Conservation (phyloP, 2,888 invertebrate genomes). For the Arctia plantaginis region DNA sequence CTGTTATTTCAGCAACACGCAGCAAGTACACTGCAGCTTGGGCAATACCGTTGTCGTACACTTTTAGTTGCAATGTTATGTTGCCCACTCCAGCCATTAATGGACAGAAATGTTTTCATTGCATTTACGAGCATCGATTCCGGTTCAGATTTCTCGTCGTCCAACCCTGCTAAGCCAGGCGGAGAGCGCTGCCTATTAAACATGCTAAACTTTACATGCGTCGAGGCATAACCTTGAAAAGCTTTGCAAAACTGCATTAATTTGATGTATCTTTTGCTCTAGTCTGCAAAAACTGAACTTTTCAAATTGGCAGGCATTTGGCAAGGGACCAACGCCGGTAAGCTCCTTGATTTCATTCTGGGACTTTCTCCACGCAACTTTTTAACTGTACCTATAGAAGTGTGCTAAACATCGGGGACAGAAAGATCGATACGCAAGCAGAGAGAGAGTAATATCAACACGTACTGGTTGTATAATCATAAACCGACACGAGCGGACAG, state of each 20-base stretch:
- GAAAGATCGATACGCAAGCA: conserved; percentile 16
- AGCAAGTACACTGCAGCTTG: background rate
- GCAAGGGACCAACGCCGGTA: background rate
- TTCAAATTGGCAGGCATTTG: background rate
- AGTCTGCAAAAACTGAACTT: background rate
- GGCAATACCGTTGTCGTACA: background rate
- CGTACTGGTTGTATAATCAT: conserved; percentile 24
- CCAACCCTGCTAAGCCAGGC: background rate
- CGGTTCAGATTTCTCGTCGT: background rate
- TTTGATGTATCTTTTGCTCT: background rate
- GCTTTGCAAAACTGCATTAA: background rate
- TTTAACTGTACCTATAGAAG: background rate
- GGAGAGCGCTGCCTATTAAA: background rate
- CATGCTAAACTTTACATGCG: background rate
- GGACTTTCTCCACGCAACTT: background rate
- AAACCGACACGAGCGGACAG: conserved; percentile 1
- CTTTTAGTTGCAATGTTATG: background rate
- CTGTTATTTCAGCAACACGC: background rate
- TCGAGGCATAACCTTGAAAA: background rate
- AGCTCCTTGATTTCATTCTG: background rate
- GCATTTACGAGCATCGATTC: background rate
- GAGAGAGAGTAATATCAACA: conserved; percentile 8
- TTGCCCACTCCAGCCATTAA: background rate
- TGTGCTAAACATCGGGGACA: conserved; percentile 4
- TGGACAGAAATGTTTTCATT: background rate